Conservation (phyloP, 2,797 vertebrate species). For the Sebastes glaucus region DNA sequence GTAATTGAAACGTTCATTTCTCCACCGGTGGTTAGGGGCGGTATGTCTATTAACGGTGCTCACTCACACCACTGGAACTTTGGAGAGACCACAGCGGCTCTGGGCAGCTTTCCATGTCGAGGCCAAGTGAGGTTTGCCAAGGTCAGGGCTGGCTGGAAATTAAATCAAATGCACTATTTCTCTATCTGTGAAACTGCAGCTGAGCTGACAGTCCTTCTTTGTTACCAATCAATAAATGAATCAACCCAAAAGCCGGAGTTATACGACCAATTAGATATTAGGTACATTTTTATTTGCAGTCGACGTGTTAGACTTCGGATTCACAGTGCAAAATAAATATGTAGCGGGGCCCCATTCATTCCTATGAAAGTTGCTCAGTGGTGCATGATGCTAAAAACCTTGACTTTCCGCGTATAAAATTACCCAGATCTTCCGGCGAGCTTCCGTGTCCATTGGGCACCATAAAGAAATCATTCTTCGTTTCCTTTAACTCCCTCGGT, state of each 20-base stretch:
- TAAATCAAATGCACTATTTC: conserved; percentile 45
- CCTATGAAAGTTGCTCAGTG: no score
- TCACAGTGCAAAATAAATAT: background rate
- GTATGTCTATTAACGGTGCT: conserved; percentile 63
- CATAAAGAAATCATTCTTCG: no score
- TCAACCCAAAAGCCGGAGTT: background rate
- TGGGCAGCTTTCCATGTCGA: conserved; percentile 44
- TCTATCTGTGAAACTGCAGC: conserved; percentile 18
- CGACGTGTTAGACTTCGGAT: background rate
- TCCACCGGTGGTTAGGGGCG: conserved; percentile 51
- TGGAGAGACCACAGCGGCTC: conserved; percentile 46
- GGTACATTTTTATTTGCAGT: background rate
- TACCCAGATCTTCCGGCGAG: no score
- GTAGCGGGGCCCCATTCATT: background rate
- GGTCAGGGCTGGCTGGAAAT: conserved; percentile 55
- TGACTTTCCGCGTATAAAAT: no score
- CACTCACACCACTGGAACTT: conserved; percentile 54
- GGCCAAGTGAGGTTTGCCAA: conserved; percentile 48
- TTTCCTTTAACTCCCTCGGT: no score
- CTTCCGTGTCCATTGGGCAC: no score
- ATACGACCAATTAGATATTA: background rate
- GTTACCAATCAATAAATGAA: conserved; percentile 19
- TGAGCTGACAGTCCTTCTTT: conserved; percentile 11
- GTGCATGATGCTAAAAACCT: no score
- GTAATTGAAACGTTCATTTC: conserved; percentile 72